A percentile compares a stretch with the other conserved stretches of the same genome.
Conservation (phyloP, 2,113 vertebrate genomes). For the Odobenus rosmarus region DNA sequence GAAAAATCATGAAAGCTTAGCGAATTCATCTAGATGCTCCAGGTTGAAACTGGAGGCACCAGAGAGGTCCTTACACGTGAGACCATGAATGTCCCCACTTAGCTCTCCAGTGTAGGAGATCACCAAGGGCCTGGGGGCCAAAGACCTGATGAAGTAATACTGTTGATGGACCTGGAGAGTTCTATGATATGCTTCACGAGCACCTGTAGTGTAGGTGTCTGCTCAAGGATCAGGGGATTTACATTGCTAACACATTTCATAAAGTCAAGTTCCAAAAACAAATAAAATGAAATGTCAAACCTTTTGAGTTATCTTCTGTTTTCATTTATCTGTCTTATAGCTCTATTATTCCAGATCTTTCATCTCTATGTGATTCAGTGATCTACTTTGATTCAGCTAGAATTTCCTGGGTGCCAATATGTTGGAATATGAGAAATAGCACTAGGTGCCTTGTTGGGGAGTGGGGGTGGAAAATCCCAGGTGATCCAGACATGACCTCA, state of each 20-base stretch:
- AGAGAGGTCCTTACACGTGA: not conserved
- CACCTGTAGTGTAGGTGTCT: not conserved
- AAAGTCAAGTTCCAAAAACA: conserved; percentile 37
- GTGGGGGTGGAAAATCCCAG: not conserved
- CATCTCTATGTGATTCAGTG: conserved; percentile 13
- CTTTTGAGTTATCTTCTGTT: conserved; percentile 18
- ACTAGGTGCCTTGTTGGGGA: not conserved
- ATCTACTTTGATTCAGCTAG: not conserved
- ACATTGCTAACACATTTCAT: not conserved
- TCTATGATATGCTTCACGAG: not conserved
- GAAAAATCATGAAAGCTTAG: not conserved
- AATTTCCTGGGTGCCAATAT: not conserved
- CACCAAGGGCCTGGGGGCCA: accelerated
- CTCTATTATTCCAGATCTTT: conserved; percentile 35
- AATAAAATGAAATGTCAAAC: conserved; percentile 51
- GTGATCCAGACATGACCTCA: not conserved
- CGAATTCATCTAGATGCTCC: not conserved
- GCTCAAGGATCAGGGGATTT: conserved; percentile 18
- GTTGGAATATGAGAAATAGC: not conserved
- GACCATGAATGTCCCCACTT: not conserved
- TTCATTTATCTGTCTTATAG: conserved; percentile 52
- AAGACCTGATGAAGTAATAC: not conserved
- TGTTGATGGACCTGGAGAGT: not conserved
- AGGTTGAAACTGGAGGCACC: not conserved
- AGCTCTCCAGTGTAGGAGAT: not conserved